These are phyloP conservation scores for Lineus longissimus DNA, from an alignment of 1,140 invertebrate species.

Conservation along the genomic window DNA sequence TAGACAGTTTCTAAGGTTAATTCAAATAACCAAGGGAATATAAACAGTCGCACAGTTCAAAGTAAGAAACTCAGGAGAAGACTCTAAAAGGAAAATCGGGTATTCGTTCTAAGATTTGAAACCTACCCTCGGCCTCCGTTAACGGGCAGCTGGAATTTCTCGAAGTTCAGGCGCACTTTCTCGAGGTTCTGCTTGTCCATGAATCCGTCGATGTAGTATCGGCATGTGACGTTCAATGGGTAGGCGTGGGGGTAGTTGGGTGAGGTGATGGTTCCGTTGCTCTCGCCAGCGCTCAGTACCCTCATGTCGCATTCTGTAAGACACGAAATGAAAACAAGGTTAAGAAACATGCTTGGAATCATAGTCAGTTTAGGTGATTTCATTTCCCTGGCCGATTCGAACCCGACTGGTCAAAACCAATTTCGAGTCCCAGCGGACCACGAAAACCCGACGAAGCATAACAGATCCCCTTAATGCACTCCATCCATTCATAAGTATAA, in stretches of 20 bases:
- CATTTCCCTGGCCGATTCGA: no score
- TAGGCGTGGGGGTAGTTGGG: slow-evolving; percentile 94
- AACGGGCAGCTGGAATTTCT: slow-evolving; percentile 81
- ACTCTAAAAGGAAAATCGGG: no score
- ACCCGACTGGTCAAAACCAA: no score
- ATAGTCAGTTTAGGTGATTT: no score
- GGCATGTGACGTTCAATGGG: slow-evolving; percentile 89
- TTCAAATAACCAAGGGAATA: no score
- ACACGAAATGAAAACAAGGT: slow-evolving; percentile 7
- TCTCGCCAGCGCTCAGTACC: slow-evolving; percentile 83
- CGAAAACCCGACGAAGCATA: no score
- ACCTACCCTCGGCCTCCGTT: not conserved
- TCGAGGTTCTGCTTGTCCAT: slow-evolving; percentile 93
- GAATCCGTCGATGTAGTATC: slow-evolving; percentile 96
- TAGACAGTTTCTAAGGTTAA: no score
- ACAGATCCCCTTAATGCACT: no score
- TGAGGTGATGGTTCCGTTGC: slow-evolving; percentile 83
- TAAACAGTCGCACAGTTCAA: no score
- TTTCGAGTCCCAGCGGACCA: no score
- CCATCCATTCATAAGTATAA: no score
- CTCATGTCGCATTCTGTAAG: slow-evolving; percentile 87
- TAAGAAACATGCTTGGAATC: not conserved
- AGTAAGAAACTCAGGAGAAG: no score
- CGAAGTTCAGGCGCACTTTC: slow-evolving; percentile 82
- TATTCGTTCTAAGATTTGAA: not conserved